A percentile compares a stretch with the other conserved stretches of the same genome.
Conservation (phyloP, 2,888 invertebrate genomes). For the Leptogaster cylindrica region DNA sequence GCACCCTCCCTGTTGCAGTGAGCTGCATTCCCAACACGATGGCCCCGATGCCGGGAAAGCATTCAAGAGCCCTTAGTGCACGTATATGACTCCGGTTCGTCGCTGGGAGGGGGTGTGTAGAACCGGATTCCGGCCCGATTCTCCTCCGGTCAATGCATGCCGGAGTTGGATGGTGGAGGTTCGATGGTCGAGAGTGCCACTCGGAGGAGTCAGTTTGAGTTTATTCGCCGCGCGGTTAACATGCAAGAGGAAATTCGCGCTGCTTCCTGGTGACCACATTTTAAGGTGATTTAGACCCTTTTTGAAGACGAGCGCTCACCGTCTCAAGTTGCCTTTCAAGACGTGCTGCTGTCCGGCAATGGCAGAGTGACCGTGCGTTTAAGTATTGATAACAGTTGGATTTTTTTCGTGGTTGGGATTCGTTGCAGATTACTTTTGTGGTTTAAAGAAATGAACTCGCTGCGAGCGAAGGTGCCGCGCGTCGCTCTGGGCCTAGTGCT, state of each 20-base stretch:
- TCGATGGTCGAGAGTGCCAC: constrained; percentile 56
- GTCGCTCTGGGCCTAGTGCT: constrained; percentile 19
- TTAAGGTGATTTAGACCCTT: too few relatives aligned
- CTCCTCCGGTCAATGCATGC: constrained; percentile 39
- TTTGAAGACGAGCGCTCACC: too few relatives aligned
- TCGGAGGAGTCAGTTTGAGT: constrained; percentile 61
- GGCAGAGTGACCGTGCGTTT: not conserved
- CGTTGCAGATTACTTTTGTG: not conserved
- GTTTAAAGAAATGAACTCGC: not conserved
- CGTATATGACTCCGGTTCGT: constrained; percentile 14
- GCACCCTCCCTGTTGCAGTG: not conserved
- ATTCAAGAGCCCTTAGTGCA: constrained; percentile 11
- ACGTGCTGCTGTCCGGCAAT: not conserved
- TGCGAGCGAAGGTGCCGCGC: not conserved
- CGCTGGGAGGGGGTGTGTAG: not conserved
- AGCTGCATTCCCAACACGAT: constrained; percentile 25
- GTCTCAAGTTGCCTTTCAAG: too few relatives aligned
- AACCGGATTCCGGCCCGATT: constrained; percentile 24
- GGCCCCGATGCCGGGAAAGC: constrained; percentile 16
- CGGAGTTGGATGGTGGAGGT: constrained; percentile 12
- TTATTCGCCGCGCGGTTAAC: constrained; percentile 61
- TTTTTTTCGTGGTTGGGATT: not conserved
- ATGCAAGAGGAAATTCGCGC: constrained; percentile 52
- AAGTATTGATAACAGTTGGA: too few relatives aligned
- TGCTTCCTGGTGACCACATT: constrained; percentile 34